These are phyloP conservation scores for Pinctada fucata DNA, from an alignment of 2,888 invertebrate genomes.

Conservation along the genomic window DNA sequence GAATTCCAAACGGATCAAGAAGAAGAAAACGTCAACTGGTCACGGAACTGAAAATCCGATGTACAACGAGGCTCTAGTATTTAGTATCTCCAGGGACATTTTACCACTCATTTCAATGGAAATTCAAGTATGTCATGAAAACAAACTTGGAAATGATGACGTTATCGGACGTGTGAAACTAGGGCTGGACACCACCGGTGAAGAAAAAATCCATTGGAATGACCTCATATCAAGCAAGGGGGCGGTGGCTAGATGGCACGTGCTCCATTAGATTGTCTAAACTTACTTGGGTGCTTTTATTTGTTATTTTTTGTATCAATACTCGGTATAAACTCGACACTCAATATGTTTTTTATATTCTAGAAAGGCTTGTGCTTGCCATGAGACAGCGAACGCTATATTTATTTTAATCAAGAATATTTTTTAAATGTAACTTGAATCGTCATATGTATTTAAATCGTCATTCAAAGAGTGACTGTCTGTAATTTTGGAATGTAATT, in stretches of 20 bases:
- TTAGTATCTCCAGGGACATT: constrained; percentile 81
- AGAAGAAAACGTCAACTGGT: constrained; percentile 89
- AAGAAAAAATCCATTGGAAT: constrained; percentile 70
- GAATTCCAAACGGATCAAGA: constrained; percentile 89
- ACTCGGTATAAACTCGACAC: too few relatives aligned
- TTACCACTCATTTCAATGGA: constrained; percentile 81
- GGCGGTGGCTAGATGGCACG: constrained; percentile 71
- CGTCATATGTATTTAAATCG: too few relatives aligned
- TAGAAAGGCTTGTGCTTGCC: too few relatives aligned
- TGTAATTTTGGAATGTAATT: too few relatives aligned
- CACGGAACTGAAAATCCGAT: constrained; percentile 88
- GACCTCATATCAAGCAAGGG: constrained; percentile 68
- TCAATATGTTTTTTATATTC: too few relatives aligned
- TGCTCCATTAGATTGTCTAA: constrained; percentile 43
- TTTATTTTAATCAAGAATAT: too few relatives aligned
- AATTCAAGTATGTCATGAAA: constrained; percentile 82
- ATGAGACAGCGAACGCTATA: too few relatives aligned
- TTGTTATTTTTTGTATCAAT: too few relatives aligned
- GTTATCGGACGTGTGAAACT: constrained; percentile 80
- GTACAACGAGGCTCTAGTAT: constrained; percentile 94
- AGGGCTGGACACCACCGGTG: constrained; percentile 75
- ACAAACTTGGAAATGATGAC: constrained; percentile 81
- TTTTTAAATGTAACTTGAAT: too few relatives aligned
- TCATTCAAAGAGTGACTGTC: too few relatives aligned
- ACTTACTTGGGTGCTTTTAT: too few relatives aligned